These are phyloP conservation scores for Dreissena rostriformis DNA, from an alignment of 1,140 invertebrate genomes.

Conservation along the genomic window DNA sequence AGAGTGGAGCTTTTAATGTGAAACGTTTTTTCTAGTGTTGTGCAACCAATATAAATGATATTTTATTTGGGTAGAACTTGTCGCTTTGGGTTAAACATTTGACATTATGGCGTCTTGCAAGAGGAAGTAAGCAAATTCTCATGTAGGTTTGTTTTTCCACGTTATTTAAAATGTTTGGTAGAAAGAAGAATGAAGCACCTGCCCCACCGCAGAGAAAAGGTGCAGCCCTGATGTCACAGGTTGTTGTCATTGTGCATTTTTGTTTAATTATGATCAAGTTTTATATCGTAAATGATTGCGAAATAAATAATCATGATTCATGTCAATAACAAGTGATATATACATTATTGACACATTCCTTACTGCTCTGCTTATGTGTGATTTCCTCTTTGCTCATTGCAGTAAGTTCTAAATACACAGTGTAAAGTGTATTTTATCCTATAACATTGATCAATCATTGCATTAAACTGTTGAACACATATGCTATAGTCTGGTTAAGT, in stretches of 20 bases:
- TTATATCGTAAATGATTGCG: no score
- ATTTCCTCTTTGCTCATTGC: no score
- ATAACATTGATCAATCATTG: neutral
- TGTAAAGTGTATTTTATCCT: no score
- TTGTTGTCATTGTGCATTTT: conserved; percentile 29
- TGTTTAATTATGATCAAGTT: conserved; percentile 9
- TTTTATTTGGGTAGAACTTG: no score
- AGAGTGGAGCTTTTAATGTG: no score
- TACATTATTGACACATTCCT: no score
- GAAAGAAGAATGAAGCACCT: conserved; percentile 60
- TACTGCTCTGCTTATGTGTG: no score
- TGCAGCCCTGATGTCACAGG: conserved; percentile 73
- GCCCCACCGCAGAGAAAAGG: conserved; percentile 68
- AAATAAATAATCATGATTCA: no score
- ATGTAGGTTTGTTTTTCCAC: neutral
- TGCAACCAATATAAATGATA: no score
- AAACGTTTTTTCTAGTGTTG: no score
- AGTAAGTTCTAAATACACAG: no score
- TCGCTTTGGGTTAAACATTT: neutral
- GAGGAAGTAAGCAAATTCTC: neutral
- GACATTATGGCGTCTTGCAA: neutral
- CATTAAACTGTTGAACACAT: neutral
- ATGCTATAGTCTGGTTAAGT: neutral
- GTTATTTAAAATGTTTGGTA: conserved; percentile 66
- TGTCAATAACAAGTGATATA: no score